Percentiles rank a stretch among this genome's conserved stretches.
Conservation (phyloP, 2,113 vertebrate genomes). For the Lagenorhynchus albirostris region DNA sequence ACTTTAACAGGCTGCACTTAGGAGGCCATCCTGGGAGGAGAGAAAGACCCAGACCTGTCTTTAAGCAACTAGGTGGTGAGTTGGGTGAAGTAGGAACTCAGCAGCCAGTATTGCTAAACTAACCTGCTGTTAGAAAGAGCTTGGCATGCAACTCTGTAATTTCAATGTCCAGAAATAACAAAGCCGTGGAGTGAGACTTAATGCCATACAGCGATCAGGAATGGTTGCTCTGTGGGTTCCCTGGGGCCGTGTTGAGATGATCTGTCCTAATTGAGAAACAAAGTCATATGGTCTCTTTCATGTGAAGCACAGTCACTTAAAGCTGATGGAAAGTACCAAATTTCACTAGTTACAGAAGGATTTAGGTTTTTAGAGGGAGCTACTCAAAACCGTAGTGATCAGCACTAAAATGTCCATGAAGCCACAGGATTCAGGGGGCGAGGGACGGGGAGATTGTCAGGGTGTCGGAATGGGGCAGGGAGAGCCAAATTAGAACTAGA, state of each 20-base stretch:
- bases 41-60: not conserved
- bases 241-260: not conserved
- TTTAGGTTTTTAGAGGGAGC: not conserved
- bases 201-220: not conserved
- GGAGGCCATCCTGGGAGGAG: not conserved
- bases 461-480: not conserved
- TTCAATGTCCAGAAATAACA: slow-evolving; percentile 41
- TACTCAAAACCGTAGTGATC: not conserved
- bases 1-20: not conserved
- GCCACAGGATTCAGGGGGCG: not conserved
- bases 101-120: not conserved
- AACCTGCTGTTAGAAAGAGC: slow-evolving; percentile 28
- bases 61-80: not conserved
- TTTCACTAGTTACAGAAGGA: not conserved
- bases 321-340: not conserved
- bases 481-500: not conserved
- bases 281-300: not conserved
- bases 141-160: not conserved
- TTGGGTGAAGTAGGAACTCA: not conserved
- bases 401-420: not conserved
- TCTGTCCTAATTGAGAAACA: not conserved
- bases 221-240: not conserved
- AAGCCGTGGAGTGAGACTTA: not conserved
- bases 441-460: not conserved
- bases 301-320: not conserved